A percentile compares a stretch with the other conserved stretches of the same genome.
Conservation (phyloP, 2,888 invertebrate species). For the Macropis europaea region DNA sequence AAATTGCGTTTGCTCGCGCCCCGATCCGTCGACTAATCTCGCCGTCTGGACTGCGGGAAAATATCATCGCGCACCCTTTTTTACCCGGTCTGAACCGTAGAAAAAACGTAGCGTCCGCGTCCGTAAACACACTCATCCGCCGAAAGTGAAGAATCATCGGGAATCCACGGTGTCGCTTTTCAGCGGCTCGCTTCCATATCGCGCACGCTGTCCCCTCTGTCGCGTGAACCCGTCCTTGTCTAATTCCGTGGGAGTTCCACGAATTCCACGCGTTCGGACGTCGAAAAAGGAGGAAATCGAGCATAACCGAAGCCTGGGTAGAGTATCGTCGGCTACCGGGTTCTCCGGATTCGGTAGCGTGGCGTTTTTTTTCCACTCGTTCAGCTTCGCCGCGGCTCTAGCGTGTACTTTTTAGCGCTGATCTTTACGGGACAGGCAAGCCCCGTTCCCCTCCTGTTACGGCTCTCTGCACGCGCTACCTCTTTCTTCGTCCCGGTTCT, state of each 20-base stretch:
- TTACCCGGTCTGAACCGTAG: too few species aligned
- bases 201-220: too few species aligned
- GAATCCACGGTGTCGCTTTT: too few species aligned
- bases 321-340: constrained; percentile 40
- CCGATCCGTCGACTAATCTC: constrained; percentile 21
- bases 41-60: background rate
- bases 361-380: constrained; percentile 38
- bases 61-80: background rate
- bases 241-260: too few species aligned
- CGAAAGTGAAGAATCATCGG: too few species aligned
- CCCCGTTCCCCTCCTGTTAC: constrained; percentile 34
- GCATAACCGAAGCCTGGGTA: background rate
- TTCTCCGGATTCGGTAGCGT: constrained; percentile 44
- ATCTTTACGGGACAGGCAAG: constrained; percentile 68
- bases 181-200: too few species aligned
- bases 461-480: constrained; percentile 58
- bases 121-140: too few species aligned
- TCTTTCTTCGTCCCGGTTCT: constrained; percentile 45
- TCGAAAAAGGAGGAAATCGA: constrained; percentile 2
- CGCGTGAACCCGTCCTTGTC: too few species aligned
- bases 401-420: constrained; percentile 64
- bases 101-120: too few species aligned
- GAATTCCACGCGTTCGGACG: constrained; percentile 13
- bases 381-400: constrained; percentile 37
- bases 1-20: constrained; percentile 36